These are phyloP conservation scores for Idaea straminata DNA, from an alignment of 2,888 invertebrate species.

Conservation along the genomic window DNA sequence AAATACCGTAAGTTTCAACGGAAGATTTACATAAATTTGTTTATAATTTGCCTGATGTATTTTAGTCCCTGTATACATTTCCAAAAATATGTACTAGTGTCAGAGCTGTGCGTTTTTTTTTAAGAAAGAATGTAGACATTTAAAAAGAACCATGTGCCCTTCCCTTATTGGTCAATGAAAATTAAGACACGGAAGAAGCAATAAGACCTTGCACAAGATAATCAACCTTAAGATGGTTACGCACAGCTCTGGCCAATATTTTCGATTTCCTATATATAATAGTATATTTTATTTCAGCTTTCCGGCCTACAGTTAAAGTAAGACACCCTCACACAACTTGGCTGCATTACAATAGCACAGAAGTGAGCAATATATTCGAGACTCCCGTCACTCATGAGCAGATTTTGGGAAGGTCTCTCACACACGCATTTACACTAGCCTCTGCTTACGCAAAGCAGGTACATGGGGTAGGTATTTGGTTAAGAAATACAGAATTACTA, in stretches of 20 bases:
- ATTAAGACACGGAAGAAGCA: too few species aligned
- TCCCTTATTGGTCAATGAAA: too few species aligned
- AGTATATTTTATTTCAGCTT: slow-evolving; percentile 61
- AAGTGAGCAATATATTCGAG: slow-evolving; percentile 85
- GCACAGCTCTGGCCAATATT: slow-evolving; percentile 7
- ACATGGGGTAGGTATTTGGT: slow-evolving; percentile 82
- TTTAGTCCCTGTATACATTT: too few species aligned
- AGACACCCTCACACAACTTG: slow-evolving; percentile 89
- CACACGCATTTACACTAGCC: slow-evolving; percentile 89
- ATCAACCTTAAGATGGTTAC: too few species aligned
- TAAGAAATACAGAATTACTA: too few species aligned
- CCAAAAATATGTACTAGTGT: too few species aligned
- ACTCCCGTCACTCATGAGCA: slow-evolving; percentile 84
- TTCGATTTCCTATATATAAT: not conserved
- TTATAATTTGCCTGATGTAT: too few species aligned
- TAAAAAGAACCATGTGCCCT: too few species aligned
- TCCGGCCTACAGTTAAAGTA: slow-evolving; percentile 63
- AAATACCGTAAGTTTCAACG: slow-evolving; percentile 84
- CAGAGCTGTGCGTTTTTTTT: too few species aligned
- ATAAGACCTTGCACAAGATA: too few species aligned
- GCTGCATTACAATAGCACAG: slow-evolving; percentile 82
- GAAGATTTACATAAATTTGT: not conserved
- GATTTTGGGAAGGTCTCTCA: slow-evolving; percentile 83
- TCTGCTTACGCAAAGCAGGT: slow-evolving; percentile 86
- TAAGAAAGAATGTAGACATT: too few species aligned